Evolutionary conservation across 2,888 invertebrate genomes (phyloP).

Genomic region (Cheilosia pagana): DNA sequence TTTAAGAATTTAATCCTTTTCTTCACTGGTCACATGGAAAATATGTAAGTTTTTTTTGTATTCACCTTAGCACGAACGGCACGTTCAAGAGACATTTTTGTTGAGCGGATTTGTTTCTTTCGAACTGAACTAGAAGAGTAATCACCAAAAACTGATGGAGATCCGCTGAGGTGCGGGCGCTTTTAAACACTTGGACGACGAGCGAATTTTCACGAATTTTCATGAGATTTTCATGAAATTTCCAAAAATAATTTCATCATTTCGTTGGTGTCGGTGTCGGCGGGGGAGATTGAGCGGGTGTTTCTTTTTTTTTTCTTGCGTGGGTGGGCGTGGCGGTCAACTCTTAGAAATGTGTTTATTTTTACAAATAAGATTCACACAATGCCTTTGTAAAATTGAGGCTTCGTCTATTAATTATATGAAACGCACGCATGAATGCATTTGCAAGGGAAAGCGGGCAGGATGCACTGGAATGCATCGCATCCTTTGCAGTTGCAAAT

Average conservation of each 20-base stretch:
- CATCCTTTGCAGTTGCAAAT: too few species aligned
- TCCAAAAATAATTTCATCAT: conserved; percentile 81
- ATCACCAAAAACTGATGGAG: conserved; percentile 81
- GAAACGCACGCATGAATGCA: conserved; percentile 51
- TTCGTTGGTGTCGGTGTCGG: conserved; percentile 38
- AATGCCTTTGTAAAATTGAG: conserved; percentile 26
- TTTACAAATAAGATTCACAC: conserved; percentile 64
- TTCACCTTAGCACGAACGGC: conserved; percentile 95
- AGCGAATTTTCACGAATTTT: conserved; percentile 71
- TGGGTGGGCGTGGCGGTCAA: conserved; percentile 77
- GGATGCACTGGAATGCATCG: conserved; percentile 33
- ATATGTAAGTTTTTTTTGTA: conserved; percentile 61
- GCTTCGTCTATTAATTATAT: conserved; percentile 31
- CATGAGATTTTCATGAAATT: conserved; percentile 78
- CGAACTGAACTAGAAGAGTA: conserved; percentile 80
- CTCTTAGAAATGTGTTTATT: conserved; percentile 65
- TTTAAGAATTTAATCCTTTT: conserved; percentile 8
- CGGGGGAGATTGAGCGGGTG: conserved; percentile 39
- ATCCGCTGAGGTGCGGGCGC: conserved; percentile 78
- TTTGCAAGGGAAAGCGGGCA: background rate
- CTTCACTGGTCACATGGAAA: background rate
- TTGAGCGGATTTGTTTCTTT: conserved; percentile 55
- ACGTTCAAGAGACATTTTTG: conserved; percentile 94
- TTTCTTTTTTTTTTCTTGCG: conserved; percentile 22
- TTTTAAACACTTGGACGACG: conserved; percentile 80